Evolutionary conservation across 2,888 invertebrate species (phyloP).

Genomic region (Amiota communis): DNA sequence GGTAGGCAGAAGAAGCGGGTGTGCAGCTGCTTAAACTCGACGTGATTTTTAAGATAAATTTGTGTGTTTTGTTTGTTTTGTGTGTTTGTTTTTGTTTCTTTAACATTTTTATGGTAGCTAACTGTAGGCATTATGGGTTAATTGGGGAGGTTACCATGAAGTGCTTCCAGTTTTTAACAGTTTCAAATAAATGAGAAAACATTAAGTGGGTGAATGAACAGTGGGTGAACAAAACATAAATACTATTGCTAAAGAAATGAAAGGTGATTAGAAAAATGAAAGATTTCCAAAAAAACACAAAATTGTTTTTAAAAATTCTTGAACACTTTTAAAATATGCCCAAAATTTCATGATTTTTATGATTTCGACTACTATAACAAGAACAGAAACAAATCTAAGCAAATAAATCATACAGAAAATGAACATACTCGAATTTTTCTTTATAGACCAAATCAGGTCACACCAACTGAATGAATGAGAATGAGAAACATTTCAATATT

Average conservation of each 20-base stretch:
- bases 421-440: neutral
- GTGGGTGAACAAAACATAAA: no score
- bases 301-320: no score
- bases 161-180: slow-evolving; percentile 31
- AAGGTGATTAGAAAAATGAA: no score
- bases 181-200: no score
- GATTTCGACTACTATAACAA: no score
- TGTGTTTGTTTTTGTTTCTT: slow-evolving; percentile 25
- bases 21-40: slow-evolving; percentile 18
- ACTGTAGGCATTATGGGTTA: slow-evolving; percentile 27
- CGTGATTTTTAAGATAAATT: neutral
- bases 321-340: no score
- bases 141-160: slow-evolving; percentile 37
- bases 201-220: no score
- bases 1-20: no score
- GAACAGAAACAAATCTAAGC: neutral
- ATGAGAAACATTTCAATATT: slow-evolving; percentile 16
- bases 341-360: no score
- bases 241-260: no score
- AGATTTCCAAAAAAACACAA: no score
- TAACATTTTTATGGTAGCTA: slow-evolving; percentile 18
- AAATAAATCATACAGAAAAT: neutral
- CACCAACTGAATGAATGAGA: neutral
- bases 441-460: slow-evolving; percentile 19
- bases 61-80: slow-evolving; percentile 31